These are phyloP conservation scores for Aurelia coerulea DNA, from an alignment of 30 jellyfish, hydroid and myxozoan genomes.

Conservation along the genomic window DNA sequence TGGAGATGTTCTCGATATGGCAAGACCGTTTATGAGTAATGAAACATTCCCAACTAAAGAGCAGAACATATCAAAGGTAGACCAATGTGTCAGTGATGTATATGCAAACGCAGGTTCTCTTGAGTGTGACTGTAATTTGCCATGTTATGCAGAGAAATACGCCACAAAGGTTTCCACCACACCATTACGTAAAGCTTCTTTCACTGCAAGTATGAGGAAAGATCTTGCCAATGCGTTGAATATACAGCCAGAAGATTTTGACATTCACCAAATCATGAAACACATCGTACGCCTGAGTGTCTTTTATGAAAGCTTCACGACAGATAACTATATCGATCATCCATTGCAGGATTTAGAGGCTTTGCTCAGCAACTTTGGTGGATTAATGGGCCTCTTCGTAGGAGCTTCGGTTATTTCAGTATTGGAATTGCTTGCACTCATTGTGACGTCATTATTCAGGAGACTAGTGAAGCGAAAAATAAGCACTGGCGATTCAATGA, in stretches of 20 bases:
- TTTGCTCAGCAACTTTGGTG: conserved; percentile 47
- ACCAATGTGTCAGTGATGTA: background rate
- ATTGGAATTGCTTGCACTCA: background rate
- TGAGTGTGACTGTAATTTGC: conserved; percentile 32
- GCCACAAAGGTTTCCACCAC: conserved; percentile 9
- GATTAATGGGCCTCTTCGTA: conserved; percentile 53
- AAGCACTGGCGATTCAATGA: too few species aligned
- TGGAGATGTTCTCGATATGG: background rate
- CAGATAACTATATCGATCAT: conserved; percentile 3
- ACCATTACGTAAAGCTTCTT: conserved; percentile 16
- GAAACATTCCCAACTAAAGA: background rate
- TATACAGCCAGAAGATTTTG: background rate
- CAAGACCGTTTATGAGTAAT: background rate
- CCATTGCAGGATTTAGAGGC: conserved; percentile 2
- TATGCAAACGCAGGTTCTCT: background rate
- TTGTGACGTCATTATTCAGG: background rate
- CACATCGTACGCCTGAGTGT: conserved; percentile 16
- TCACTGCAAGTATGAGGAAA: background rate
- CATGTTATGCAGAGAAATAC: conserved; percentile 19
- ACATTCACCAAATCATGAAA: conserved; percentile 5
- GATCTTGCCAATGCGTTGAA: conserved; percentile 25
- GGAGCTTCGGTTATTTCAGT: conserved; percentile 38
- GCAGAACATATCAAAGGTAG: background rate
- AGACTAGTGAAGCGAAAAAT: background rate
- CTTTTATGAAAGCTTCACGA: conserved; percentile 12